These are phyloP conservation scores for Xestia xanthographa DNA, from an alignment of 2,888 invertebrate genomes.

Conservation along the genomic window DNA sequence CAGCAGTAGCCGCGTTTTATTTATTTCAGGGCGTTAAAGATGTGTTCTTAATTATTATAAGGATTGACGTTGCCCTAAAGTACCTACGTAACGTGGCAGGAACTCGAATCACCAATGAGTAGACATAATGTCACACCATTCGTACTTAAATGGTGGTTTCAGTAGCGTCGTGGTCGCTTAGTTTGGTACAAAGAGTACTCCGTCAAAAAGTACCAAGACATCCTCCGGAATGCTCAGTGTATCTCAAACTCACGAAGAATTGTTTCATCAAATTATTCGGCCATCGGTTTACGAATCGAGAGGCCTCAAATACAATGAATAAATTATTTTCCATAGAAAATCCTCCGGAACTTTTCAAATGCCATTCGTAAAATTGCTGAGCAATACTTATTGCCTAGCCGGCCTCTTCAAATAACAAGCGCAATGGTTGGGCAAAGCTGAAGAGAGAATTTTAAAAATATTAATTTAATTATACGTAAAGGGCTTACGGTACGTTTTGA, in stretches of 20 bases:
- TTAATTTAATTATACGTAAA: slow-evolving; percentile 75
- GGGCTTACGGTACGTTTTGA: slow-evolving; percentile 66
- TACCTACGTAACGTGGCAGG: background rate
- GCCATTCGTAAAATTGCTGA: slow-evolving; percentile 62
- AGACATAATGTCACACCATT: background rate
- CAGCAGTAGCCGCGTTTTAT: background rate
- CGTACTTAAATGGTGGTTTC: background rate
- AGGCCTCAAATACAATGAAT: slow-evolving; percentile 69
- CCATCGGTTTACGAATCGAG: slow-evolving; percentile 71
- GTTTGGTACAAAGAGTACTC: background rate
- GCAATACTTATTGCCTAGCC: slow-evolving; percentile 53
- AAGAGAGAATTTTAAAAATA: slow-evolving; percentile 54
- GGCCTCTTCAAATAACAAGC: slow-evolving; percentile 59
- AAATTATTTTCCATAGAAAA: slow-evolving; percentile 66
- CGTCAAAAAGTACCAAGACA: background rate
- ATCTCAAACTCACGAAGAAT: slow-evolving; percentile 64
- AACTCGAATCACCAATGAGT: background rate
- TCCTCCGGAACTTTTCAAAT: slow-evolving; percentile 55
- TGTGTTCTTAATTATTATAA: background rate
- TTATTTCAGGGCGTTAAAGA: background rate
- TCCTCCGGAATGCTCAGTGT: slow-evolving; percentile 50
- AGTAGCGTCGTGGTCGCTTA: background rate
- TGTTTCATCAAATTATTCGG: slow-evolving; percentile 80
- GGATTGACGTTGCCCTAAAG: background rate
- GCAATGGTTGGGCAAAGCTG: slow-evolving; percentile 36